These are phyloP conservation scores for Dasysyrphus tricinctus DNA, from an alignment of 2,888 invertebrate genomes.

Conservation along the genomic window DNA sequence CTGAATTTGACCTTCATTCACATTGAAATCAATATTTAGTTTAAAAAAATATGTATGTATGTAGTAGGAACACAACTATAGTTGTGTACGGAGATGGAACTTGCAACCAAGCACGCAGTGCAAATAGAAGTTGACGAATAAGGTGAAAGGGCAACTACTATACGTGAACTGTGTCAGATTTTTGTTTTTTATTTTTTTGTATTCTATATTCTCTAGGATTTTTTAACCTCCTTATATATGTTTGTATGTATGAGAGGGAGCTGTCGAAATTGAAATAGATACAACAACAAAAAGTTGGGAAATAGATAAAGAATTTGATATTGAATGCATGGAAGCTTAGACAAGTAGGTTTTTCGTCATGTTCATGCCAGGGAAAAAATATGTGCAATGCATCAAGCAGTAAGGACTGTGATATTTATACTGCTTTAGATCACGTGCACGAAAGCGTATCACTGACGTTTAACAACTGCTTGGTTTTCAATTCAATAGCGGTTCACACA, in stretches of 20 bases:
- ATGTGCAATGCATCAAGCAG: conserved; percentile 14
- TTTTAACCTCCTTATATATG: background rate
- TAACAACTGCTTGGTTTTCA: conserved; percentile 13
- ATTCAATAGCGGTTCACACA: conserved; percentile 21
- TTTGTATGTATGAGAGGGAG: background rate
- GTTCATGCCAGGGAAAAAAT: background rate
- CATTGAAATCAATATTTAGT: conserved; percentile 48
- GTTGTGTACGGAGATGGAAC: conserved; percentile 17
- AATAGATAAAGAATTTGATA: conserved; percentile 34
- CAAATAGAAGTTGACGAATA: conserved; percentile 34
- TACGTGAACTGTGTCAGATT: conserved; percentile 64
- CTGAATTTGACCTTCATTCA: conserved; percentile 48
- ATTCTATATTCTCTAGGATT: background rate
- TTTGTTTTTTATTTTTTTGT: background rate
- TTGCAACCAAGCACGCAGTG: conserved; percentile 60
- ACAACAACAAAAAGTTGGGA: background rate
- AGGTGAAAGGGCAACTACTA: conserved; percentile 64
- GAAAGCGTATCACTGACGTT: conserved; percentile 5
- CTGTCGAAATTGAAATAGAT: background rate
- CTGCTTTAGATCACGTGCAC: background rate
- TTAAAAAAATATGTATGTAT: background rate
- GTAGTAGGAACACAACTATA: background rate
- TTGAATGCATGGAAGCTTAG: conserved; percentile 26
- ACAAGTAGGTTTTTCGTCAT: conserved; percentile 11
- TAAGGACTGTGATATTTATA: background rate